Evolutionary conservation across 2,888 invertebrate species (phyloP).

Genomic region (Tridacna crocea): DNA sequence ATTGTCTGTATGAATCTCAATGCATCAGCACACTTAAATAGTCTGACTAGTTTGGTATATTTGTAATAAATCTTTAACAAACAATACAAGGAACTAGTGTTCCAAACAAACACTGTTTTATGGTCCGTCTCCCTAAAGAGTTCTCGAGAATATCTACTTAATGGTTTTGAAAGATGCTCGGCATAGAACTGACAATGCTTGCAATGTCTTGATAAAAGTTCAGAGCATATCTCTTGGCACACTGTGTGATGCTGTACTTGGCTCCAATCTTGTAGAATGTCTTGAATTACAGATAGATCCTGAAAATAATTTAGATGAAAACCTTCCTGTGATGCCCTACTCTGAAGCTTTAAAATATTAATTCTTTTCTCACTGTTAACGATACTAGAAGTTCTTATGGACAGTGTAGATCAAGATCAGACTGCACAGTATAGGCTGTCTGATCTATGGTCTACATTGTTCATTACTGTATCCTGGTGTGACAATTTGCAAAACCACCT

Average conservation of each 20-base stretch:
- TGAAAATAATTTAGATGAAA: not conserved
- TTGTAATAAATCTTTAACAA: slow-evolving; percentile 11
- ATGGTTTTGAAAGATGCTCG: not conserved
- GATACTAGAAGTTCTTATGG: too few relatives aligned
- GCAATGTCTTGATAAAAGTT: slow-evolving; percentile 7
- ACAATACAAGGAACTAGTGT: not conserved
- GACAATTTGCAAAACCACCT: too few relatives aligned
- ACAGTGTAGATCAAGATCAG: too few relatives aligned
- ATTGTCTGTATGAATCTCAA: not conserved
- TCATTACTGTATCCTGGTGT: too few relatives aligned
- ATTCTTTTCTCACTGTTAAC: too few relatives aligned
- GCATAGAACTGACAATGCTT: not conserved
- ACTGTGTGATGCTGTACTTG: not conserved
- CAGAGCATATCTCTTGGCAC: slow-evolving; percentile 2
- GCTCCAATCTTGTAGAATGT: slow-evolving; percentile 1
- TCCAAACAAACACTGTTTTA: not conserved
- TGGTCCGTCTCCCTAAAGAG: not conserved
- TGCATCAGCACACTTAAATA: not conserved
- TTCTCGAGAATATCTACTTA: not conserved
- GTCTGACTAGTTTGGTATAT: not conserved
- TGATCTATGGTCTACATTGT: too few relatives aligned
- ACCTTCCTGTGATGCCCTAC: not conserved
- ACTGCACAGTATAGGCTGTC: too few relatives aligned
- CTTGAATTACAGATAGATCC: not conserved
- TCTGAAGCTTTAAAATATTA: too few relatives aligned